Conservation (phyloP, 2,113 vertebrate species). For the Chaetops frenatus region DNA sequence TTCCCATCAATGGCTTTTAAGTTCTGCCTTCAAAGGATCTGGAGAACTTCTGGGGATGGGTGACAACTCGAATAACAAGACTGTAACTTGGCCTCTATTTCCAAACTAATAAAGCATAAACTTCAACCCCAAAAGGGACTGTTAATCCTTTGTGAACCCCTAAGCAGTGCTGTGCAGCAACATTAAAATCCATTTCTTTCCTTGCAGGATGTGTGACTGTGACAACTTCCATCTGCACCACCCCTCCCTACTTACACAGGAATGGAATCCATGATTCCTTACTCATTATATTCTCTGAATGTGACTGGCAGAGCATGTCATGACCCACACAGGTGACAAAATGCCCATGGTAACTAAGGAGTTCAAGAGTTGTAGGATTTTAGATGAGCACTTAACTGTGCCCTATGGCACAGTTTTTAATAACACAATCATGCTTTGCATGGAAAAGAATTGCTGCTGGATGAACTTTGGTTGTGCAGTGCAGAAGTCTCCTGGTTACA, state of each 20-base stretch:
- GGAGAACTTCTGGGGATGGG: constrained; percentile 21
- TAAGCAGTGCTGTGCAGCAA: neutral
- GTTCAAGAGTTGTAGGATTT: neutral
- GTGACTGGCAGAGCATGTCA: accelerated
- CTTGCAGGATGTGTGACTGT: neutral
- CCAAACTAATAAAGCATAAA: neutral
- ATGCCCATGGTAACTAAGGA: neutral
- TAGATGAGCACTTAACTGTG: neutral
- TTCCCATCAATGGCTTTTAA: constrained; percentile 18
- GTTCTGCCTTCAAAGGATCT: neutral
- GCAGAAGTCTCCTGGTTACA: neutral
- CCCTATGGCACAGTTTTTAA: neutral
- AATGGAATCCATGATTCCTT: neutral
- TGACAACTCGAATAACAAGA: neutral
- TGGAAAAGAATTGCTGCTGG: neutral
- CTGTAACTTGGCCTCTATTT: constrained; percentile 1
- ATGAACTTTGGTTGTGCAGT: neutral
- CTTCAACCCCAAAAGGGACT: neutral
- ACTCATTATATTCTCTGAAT: neutral
- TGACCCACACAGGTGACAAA: neutral
- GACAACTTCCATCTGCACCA: neutral
- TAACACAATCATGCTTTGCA: neutral
- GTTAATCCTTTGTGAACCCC: neutral
- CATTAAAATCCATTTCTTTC: neutral
- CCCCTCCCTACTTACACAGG: accelerated